Conservation (phyloP, 2,797 vertebrate genomes). For the Alosa sapidissima region DNA sequence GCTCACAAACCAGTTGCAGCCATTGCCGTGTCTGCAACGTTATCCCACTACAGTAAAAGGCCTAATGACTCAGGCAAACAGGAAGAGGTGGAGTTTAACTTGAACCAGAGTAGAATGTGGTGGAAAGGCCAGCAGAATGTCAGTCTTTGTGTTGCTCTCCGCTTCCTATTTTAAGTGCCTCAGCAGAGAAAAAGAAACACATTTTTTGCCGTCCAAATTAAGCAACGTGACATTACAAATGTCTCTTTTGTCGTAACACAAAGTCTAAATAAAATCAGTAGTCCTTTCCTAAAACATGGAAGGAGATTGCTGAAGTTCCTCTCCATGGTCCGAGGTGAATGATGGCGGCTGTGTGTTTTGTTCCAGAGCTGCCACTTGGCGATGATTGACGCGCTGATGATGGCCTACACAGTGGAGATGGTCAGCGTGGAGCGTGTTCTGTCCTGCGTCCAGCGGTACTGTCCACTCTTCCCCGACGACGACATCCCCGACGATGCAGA, state of each 20-base stretch:
- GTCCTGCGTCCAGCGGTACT: conserved; percentile 85
- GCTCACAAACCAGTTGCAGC: neutral
- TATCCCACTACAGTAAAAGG: neutral
- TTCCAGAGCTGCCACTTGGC: conserved; percentile 90
- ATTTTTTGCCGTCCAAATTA: neutral
- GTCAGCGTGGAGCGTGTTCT: conserved; percentile 92
- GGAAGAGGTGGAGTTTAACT: conserved; percentile 9
- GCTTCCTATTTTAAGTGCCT: neutral
- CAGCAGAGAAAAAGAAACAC: neutral
- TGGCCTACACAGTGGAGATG: conserved; percentile 98
- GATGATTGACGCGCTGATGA: conserved; percentile 95
- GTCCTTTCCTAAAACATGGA: neutral
- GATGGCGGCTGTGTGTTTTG: neutral
- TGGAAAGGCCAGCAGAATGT: conserved; percentile 21
- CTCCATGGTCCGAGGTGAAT: neutral
- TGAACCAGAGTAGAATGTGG: neutral
- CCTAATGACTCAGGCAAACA: neutral
- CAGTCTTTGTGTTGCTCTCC: conserved; percentile 15
- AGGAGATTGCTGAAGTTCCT: neutral
- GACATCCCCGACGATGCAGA: conserved; percentile 94
- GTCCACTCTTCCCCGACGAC: conserved; percentile 80
- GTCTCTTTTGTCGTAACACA: neutral
- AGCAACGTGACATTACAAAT: neutral
- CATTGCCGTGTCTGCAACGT: neutral
- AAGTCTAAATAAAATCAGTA: neutral